Evolutionary conservation across 2,888 invertebrate genomes (phyloP), one percentile per base, ranked within the genome.

Genomic region (Dione vanillae): DNA sequence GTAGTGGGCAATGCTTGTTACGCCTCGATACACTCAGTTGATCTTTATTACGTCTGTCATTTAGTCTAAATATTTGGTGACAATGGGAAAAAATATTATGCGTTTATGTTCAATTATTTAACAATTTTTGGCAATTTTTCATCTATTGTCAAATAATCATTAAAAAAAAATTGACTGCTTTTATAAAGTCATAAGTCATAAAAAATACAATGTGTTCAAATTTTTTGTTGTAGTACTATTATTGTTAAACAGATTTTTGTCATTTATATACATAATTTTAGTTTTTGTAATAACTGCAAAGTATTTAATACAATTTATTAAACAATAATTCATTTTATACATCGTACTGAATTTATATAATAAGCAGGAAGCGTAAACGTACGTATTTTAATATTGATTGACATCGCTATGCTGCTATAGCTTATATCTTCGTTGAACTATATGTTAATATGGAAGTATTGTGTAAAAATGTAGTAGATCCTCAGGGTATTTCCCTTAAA

Each of bases 21-120:
- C 69, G 76, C 72, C 66, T 74, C 75, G 78, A 68, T 78, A 59
- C 67, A 59, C 69, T 51, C 67, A 65, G 70, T 65, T 69, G 59
- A 14, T 64, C 64, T 70, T 70, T 72, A 62, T 62, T 62, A 37
- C 64, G 58, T 51, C 45, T 70, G 19, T 61, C 45, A 70, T 70
- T 69, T 72, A 58, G 19, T 49, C 20, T 61, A 52, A 69, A 62
- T 66, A 66, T 54, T 62, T 65, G 51, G 65, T 59, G 56, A 59
- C 58, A 65, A 65, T 43, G 65, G 37, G 12, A 49, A 47, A 47
- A 52, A 16, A 3, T 14, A 69, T 49, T 65, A 58, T 35, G 49
- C 41, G 10, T 20, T 70, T 65, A 41, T 12, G 20, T 11, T 11
- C 16, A 37, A 61, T 61, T 59, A 27, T 61, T 47, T 67, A 47